Conservation (phyloP, 2,797 vertebrate genomes). For the Remorina albescens region DNA sequence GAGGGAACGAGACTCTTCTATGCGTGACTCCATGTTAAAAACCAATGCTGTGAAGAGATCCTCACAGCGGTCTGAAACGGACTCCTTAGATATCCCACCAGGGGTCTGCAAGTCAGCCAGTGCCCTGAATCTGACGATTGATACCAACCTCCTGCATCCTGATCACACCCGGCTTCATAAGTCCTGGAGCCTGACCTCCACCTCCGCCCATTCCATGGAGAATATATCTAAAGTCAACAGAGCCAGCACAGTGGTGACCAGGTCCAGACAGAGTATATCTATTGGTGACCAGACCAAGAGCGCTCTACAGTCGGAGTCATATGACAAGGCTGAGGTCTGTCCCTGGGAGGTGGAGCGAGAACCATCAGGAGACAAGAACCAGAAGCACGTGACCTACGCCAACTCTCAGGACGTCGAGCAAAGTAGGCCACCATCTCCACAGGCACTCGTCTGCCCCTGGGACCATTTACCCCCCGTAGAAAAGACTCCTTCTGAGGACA, state of each 20-base stretch:
- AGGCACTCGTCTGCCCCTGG: slow-evolving; percentile 67
- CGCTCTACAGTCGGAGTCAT: slow-evolving; percentile 79
- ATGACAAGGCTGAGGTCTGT: slow-evolving; percentile 78
- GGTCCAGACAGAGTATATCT: slow-evolving; percentile 69
- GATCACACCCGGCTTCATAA: slow-evolving; percentile 87
- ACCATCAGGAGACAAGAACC: slow-evolving; percentile 67
- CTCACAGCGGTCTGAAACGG: slow-evolving; percentile 79
- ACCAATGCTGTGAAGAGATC: slow-evolving; percentile 68
- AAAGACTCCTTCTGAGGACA: slow-evolving; percentile 53
- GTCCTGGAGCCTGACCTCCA: slow-evolving; percentile 87
- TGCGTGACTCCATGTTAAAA: slow-evolving; percentile 79
- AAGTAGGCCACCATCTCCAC: slow-evolving; percentile 68
- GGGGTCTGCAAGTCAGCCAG: slow-evolving; percentile 92
- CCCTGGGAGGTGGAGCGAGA: slow-evolving; percentile 77
- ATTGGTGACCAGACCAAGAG: slow-evolving; percentile 83
- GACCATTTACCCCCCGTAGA: slow-evolving; percentile 63
- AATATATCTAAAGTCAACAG: slow-evolving; percentile 72
- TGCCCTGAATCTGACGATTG: slow-evolving; percentile 89
- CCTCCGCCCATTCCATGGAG: slow-evolving; percentile 75
- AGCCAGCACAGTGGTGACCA: slow-evolving; percentile 54
- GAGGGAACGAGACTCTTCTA: slow-evolving; percentile 68
- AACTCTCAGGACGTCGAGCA: slow-evolving; percentile 77
- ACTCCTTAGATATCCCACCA: slow-evolving; percentile 85
- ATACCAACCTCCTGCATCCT: slow-evolving; percentile 83
- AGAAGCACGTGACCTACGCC: slow-evolving; percentile 86